Conservation (phyloP, 2,113 vertebrate species). For the Eurystomus gularis region DNA sequence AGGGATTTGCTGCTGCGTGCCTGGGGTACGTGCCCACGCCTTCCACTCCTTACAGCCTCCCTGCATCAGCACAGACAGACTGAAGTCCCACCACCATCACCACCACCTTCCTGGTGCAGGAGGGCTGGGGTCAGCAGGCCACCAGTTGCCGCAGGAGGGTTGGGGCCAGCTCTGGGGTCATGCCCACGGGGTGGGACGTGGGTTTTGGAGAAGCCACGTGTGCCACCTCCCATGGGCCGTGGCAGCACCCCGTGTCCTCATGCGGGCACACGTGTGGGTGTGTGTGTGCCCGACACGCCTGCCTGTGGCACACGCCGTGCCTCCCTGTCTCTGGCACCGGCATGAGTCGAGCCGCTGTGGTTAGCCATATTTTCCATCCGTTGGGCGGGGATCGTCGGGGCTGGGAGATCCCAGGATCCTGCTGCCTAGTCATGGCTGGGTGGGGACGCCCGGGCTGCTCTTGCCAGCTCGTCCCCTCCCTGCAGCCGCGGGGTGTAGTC, state of each 20-base stretch:
- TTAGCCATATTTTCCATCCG: conserved; percentile 9
- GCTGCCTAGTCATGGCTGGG: background rate
- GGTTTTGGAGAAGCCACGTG: background rate
- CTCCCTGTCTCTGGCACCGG: background rate
- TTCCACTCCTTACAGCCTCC: background rate
- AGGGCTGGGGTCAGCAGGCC: background rate
- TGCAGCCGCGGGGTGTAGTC: background rate
- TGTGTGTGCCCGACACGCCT: background rate
- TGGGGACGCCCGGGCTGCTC: background rate
- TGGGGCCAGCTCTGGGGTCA: background rate
- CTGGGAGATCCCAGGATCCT: conserved; percentile 15
- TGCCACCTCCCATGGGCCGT: fast-evolving
- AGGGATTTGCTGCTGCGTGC: background rate
- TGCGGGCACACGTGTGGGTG: background rate
- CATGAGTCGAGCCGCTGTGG: fast-evolving
- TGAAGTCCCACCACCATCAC: background rate
- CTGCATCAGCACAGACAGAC: background rate
- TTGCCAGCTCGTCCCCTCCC: background rate
- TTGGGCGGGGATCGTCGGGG: background rate
- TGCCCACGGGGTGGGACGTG: fast-evolving
- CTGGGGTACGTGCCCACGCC: background rate
- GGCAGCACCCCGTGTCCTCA: fast-evolving
- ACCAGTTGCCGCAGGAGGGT: too few species aligned
- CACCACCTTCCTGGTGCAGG: too few species aligned
- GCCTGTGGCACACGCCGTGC: background rate